Percentiles rank a stretch among this genome's conserved stretches.
Evolutionary conservation across 2,113 vertebrate genomes (phyloP).

Genomic region (Dunckerocampus dactyliophorus): DNA sequence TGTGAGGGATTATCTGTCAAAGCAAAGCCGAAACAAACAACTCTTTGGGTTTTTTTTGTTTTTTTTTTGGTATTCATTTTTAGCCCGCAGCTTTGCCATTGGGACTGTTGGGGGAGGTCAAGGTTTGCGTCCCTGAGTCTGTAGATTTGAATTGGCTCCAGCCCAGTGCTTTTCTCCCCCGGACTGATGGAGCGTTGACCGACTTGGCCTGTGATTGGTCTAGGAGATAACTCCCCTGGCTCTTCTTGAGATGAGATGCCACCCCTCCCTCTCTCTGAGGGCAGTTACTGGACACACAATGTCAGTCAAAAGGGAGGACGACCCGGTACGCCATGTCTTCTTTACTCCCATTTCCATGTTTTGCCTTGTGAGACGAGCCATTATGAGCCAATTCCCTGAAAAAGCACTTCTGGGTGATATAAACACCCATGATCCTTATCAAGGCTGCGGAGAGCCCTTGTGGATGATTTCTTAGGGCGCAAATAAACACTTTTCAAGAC

Average conservation of each 20-base stretch:
- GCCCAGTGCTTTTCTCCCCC: slow-evolving; percentile 46
- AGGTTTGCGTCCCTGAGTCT: slow-evolving; percentile 39
- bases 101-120: slow-evolving; percentile 48
- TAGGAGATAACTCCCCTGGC: slow-evolving; percentile 29
- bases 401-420: slow-evolving; percentile 52
- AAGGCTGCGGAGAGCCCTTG: slow-evolving; percentile 46
- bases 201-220: slow-evolving; percentile 53
- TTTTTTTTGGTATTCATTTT: slow-evolving; percentile 43
- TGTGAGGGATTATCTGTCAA: slow-evolving; percentile 55
- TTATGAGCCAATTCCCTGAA: slow-evolving; percentile 44
- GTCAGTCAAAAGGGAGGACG: slow-evolving; percentile 37
- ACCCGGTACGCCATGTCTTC: slow-evolving; percentile 24
- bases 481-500: slow-evolving; percentile 56
- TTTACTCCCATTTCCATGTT: neutral
- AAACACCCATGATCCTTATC: slow-evolving; percentile 58
- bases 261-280: slow-evolving; percentile 17
- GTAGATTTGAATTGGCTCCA: slow-evolving; percentile 54
- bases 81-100: slow-evolving; percentile 40
- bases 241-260: slow-evolving; percentile 46
- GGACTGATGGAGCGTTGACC: slow-evolving; percentile 51
- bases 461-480: slow-evolving; percentile 48
- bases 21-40: slow-evolving; percentile 52
- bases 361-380: slow-evolving; percentile 30
- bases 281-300: slow-evolving; percentile 49
- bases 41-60: neutral